Percentiles rank a stretch among this genome's conserved stretches.
Evolutionary conservation across 2,888 invertebrate species (phyloP).

Genomic region (Pammene aurita): DNA sequence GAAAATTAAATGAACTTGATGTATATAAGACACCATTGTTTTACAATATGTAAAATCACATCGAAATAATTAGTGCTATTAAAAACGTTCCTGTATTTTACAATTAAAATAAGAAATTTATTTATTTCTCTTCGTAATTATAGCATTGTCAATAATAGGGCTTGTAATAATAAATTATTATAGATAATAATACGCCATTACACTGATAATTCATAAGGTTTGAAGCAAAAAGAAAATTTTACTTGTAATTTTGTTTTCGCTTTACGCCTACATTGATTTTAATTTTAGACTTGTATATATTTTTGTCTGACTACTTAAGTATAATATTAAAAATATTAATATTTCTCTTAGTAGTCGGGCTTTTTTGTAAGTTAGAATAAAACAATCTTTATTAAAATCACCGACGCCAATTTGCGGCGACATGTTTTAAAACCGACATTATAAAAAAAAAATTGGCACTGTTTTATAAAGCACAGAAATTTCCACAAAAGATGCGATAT

Average conservation of each 20-base stretch:
- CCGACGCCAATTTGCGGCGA: background rate
- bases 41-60: background rate
- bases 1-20: background rate
- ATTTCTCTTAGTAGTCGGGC: background rate
- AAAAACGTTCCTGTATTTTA: conserved; percentile 36
- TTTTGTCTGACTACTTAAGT: background rate
- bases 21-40: too few species aligned
- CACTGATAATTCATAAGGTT: conserved; percentile 1
- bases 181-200: conserved; percentile 27
- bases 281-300: conserved; percentile 8
- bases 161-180: conserved; percentile 22
- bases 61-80: conserved; percentile 26
- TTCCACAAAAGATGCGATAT: conserved; percentile 58
- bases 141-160: conserved; percentile 16
- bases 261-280: background rate
- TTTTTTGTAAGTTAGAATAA: background rate
- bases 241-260: conserved; percentile 1
- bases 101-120: conserved; percentile 30
- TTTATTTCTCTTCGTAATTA: conserved; percentile 29
- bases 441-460: too few species aligned
- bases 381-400: background rate
- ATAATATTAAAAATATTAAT: background rate
- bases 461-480: background rate
- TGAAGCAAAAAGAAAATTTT: conserved; percentile 1
- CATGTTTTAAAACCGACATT: background rate